Evolutionary conservation across 2,888 invertebrate species (phyloP), one percentile per base, ranked within the genome.

Genomic region (Philhelius pedissequus): DNA sequence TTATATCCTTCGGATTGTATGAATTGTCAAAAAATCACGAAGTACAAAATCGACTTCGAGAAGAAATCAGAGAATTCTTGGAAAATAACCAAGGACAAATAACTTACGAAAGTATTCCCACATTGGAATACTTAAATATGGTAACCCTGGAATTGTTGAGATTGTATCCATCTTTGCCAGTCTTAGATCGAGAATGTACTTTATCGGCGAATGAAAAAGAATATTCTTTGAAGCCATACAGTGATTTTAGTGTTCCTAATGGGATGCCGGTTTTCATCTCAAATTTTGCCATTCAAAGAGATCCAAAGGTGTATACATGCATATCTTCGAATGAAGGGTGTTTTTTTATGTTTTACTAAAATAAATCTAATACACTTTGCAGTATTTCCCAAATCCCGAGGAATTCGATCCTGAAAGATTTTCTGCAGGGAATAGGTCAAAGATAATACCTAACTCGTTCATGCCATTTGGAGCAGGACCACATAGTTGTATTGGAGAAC

Each of bases 1-100:
- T 92, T 0, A 91, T 92, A 86, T 89, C 92, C 0, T 88, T 92
- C 80, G 88, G 89, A 1, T 88, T 92, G 18, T 91, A 89, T 79
- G 91, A 92, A 81, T 74, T 92, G 15, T 89, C 92, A 0, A 87
- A 87, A n/a, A 87, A 92, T 38, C 88, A 83, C 0, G 89, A 90
- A 1, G 69, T 92, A 0, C 92, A 93, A 83, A 87, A 90, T 1
- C 89, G 89, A 54, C 86, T 92, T 15, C 88, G 91, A 1, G 54
- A 88, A 11, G 93, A 93, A 87, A 90, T 93, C 3, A 87, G 87
- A 9, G 87, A 89, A 2, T 87, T 87, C 1, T 69, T 89, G 8
- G 15, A 25, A 70, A 83, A 43, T 5, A 64, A 52, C n/a, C 86
- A 73, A 0, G 79, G 86, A 6, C 20, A 54, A 1, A 30, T 88